Conservation (phyloP, 92 coral and sea anemone species). For the Paragorgia papillata region DNA sequence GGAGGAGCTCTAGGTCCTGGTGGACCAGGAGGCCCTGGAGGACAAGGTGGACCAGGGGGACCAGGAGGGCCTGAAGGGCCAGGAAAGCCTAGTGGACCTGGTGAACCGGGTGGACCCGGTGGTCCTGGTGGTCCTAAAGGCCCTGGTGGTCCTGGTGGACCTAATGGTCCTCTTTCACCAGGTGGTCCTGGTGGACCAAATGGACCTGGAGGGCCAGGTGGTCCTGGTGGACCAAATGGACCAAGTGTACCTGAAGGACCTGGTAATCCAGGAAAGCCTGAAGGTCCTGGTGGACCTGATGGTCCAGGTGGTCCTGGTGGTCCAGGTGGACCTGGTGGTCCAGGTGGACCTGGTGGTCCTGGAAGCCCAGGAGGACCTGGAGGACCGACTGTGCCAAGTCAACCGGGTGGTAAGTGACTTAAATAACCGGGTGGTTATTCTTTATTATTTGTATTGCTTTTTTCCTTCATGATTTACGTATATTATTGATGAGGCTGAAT, state of each 20-base stretch:
- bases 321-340: slow-evolving; percentile 60
- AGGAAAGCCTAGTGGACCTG: slow-evolving; percentile 32
- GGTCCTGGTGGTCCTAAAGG: slow-evolving; percentile 65
- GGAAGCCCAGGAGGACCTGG: slow-evolving; percentile 57
- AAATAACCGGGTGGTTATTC: slow-evolving; percentile 47
- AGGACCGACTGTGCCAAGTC: slow-evolving; percentile 66
- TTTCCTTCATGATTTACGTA: too few relatives aligned
- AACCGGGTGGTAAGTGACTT: slow-evolving; percentile 62
- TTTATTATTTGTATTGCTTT: too few relatives aligned
- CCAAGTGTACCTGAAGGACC: slow-evolving; percentile 63
- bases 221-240: slow-evolving; percentile 69
- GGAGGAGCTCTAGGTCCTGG: slow-evolving; percentile 42
- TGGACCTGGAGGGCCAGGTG: slow-evolving; percentile 53
- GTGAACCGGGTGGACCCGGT: slow-evolving; percentile 49
- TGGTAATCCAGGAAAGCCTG: slow-evolving; percentile 71
- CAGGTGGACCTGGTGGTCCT: slow-evolving; percentile 58
- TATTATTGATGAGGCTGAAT: too few relatives aligned
- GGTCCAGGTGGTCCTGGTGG: slow-evolving; percentile 59
- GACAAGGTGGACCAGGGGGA: slow-evolving; percentile 52
- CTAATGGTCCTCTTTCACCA: slow-evolving; percentile 38
- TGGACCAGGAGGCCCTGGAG: slow-evolving; percentile 40
- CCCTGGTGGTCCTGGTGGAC: slow-evolving; percentile 28
- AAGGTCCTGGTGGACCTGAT: slow-evolving; percentile 69
- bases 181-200: slow-evolving; percentile 43
- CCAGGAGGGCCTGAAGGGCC: slow-evolving; percentile 54